Evolutionary conservation across 2,888 invertebrate species (phyloP).

Genomic region (Cataglyphis altisquamis): DNA sequence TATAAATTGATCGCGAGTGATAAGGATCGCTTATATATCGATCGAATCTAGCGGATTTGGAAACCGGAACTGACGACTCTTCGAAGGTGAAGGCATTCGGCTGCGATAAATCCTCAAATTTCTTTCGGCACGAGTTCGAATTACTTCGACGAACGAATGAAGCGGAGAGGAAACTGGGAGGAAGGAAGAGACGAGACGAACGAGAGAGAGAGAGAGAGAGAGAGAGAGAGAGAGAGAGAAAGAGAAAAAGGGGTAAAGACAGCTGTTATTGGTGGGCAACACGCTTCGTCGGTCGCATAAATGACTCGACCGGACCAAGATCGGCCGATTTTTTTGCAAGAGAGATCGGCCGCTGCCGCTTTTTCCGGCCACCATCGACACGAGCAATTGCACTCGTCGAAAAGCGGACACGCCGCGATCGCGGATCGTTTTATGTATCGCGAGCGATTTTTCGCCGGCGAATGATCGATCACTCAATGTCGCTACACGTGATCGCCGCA

Average conservation of each 20-base stretch:
- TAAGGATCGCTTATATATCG: conserved; percentile 49
- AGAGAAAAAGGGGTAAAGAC: conserved; percentile 62
- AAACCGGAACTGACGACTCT: conserved; percentile 69
- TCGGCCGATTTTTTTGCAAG: too few species aligned
- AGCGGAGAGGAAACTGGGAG: conserved; percentile 48
- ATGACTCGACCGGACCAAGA: conserved; percentile 69
- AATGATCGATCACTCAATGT: conserved; percentile 58
- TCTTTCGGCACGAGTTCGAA: conserved; percentile 79
- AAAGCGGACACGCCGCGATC: conserved; percentile 47
- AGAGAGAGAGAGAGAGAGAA: neutral
- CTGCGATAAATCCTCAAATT: conserved; percentile 67
- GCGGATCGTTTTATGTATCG: conserved; percentile 40
- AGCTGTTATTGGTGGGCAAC: conserved; percentile 75
- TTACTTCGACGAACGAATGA: conserved; percentile 68
- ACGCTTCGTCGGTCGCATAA: conserved; percentile 76
- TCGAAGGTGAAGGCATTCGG: conserved; percentile 57
- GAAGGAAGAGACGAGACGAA: conserved; percentile 38
- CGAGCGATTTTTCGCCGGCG: conserved; percentile 59
- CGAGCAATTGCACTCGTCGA: conserved; percentile 64
- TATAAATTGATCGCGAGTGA: conserved; percentile 25
- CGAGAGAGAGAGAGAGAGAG: conserved; percentile 32
- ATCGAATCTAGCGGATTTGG: conserved; percentile 60
- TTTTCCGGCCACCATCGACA: conserved; percentile 66
- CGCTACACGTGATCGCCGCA: conserved; percentile 36
- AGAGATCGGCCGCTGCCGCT: conserved; percentile 21